These are phyloP conservation scores for Elaphurus davidianus DNA, from an alignment of 2,113 vertebrate species.

Conservation along the genomic window DNA sequence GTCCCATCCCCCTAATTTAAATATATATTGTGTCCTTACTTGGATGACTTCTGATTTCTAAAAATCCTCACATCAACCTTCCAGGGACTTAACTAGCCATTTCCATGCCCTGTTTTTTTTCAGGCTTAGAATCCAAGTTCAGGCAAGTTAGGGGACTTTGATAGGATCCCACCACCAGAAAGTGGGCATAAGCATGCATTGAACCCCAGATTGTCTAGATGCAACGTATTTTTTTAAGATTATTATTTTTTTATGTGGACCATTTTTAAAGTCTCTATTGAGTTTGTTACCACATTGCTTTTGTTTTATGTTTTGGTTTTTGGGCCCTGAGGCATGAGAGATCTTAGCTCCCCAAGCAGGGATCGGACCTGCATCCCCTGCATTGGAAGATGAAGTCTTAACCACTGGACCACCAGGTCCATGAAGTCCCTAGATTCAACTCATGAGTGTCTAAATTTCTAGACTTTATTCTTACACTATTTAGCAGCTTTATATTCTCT, in stretches of 20 bases:
- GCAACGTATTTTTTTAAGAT: background rate
- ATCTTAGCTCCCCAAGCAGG: background rate
- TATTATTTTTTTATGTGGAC: background rate
- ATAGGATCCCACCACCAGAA: background rate
- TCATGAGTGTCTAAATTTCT: background rate
- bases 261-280: background rate
- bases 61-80: background rate
- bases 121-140: background rate
- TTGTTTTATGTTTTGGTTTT: background rate
- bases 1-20: background rate
- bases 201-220: background rate
- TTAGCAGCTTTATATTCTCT: too few species aligned
- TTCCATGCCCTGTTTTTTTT: background rate
- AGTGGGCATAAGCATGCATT: background rate
- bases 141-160: background rate
- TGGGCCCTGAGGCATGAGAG: background rate
- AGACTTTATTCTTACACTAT: background rate
- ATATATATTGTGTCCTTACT: background rate
- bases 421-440: background rate
- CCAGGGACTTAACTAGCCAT: background rate
- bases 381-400: background rate
- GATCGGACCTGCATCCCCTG: background rate
- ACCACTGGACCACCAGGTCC: background rate
- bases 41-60: background rate
- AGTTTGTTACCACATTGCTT: background rate